phyloP scores from a whole-genome alignment of 2,888 invertebrate species.

The Charanyca ferruginea region DNA sequence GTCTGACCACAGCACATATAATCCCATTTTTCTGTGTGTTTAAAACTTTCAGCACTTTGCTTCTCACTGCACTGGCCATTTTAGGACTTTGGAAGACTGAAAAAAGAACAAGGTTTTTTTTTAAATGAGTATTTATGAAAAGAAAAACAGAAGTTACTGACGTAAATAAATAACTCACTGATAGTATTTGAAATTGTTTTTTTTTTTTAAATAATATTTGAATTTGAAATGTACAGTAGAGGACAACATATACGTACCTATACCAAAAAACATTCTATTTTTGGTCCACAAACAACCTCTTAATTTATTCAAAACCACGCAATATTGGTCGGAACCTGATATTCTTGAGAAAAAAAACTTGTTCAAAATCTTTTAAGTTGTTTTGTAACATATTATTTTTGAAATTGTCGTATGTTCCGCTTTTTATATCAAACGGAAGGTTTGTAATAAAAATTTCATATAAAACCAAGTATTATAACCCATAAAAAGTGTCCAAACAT shows the following conservation, averaged over 20 bases:
- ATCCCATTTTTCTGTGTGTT: slow-evolving; percentile 49
- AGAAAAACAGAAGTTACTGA: no score
- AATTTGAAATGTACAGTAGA: no score
- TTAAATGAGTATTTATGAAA: background rate
- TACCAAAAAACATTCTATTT: background rate
- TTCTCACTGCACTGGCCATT: slow-evolving; percentile 55
- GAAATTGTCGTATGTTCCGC: no score
- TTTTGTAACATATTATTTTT: background rate
- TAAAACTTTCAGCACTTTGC: slow-evolving; percentile 46
- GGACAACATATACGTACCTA: background rate
- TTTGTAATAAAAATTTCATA: background rate
- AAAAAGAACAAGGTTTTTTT: no score
- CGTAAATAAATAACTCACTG: no score
- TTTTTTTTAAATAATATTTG: no score
- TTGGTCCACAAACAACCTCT: no score
- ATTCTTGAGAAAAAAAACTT: background rate
- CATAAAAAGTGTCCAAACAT: background rate
- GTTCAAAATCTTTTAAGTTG: background rate
- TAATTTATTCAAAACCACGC: slow-evolving; percentile 11
- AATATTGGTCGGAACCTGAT: slow-evolving; percentile 3
- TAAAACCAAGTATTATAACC: background rate
- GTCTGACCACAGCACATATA: slow-evolving; percentile 49
- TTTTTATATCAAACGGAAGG: background rate
- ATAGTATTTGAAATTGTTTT: no score
- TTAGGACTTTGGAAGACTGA: slow-evolving; percentile 12